Evolutionary conservation across 23 tunicate species (phyloP).

Genomic region (Oikopleura dioica): DNA sequence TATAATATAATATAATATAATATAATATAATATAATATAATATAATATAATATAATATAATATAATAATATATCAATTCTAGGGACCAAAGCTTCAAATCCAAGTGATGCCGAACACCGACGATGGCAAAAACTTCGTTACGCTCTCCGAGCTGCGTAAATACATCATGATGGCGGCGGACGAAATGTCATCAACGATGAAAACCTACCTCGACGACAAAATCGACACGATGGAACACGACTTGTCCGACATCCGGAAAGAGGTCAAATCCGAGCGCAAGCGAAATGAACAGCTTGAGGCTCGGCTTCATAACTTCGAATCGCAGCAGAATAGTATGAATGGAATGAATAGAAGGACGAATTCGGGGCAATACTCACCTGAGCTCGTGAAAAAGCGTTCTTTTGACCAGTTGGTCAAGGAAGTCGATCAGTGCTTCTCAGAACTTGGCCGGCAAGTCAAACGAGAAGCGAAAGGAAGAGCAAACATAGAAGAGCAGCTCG

Average conservation of each 20-base stretch:
- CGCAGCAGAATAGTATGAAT: no score
- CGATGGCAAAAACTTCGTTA: neutral
- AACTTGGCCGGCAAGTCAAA: constrained; percentile 4
- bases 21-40: no score
- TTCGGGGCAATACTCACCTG: neutral
- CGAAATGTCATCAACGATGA: neutral
- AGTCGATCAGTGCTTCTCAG: constrained; percentile 2
- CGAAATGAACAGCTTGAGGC: neutral
- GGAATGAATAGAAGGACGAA: neutral
- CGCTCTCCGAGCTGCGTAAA: neutral
- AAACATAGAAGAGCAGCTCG: neutral
- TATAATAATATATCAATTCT: no score
- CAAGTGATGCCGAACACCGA: neutral
- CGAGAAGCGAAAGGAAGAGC: neutral
- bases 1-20: no score
- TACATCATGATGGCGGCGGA: neutral
- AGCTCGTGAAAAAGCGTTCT: neutral
- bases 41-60: no score
- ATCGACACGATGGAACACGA: neutral
- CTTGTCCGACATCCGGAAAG: neutral
- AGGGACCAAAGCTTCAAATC: neutral
- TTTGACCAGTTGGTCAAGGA: constrained; percentile 11
- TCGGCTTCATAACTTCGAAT: no score
- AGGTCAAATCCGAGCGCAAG: neutral
- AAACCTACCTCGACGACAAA: neutral